Evolutionary conservation across 2,888 invertebrate genomes (phyloP), one percentile per base, ranked within the genome.

Genomic region (Xylota sylvarum): DNA sequence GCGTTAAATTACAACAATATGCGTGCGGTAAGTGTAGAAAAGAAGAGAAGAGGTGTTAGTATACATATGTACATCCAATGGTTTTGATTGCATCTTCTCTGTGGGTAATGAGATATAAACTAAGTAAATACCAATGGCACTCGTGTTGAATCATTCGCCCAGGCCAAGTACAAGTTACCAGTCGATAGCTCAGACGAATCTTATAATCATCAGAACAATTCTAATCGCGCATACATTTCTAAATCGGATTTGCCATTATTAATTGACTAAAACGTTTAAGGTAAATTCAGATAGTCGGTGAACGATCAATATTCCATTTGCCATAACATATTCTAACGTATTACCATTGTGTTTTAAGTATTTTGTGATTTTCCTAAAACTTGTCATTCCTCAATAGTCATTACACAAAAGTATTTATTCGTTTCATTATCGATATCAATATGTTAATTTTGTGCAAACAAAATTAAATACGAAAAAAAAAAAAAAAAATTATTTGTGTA

Each of bases 381-480:
- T 9, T 55, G 52, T 32, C 55, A 55, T n/a, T 55, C n/a, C 19
- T 65, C n/a, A n/a, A n/a, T n/a, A n/a, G 50, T 50, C 46, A 35
- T 23, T 50, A 10, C 17, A 12, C 7, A 32, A 43, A 43, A 14
- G n/a, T 30, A 27, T 48, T 23, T 23, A 35, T 12, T 65, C 17
- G 12, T 12, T 43, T 43, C 4, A 14, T 30, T 58, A 32, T 23
- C 23, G 12, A 17, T 43, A 14, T 0, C 14, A 43, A 37, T 58
- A 46, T 62, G 64, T 32, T 48, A 64, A 32, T 5, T 62, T 46
- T 62, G 27, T 19, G 12, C 30, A 32, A 43, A 32, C 4, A 43
- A 17, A 46, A 30, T 14, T 62, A 43, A 5, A 64, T 46, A 64
- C 46, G 1, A 5, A 3, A 40, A 4, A 43, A 43, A 10, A 3